phyloP scores from a whole-genome alignment of 2,888 invertebrate genomes.

The Andrena minutula region DNA sequence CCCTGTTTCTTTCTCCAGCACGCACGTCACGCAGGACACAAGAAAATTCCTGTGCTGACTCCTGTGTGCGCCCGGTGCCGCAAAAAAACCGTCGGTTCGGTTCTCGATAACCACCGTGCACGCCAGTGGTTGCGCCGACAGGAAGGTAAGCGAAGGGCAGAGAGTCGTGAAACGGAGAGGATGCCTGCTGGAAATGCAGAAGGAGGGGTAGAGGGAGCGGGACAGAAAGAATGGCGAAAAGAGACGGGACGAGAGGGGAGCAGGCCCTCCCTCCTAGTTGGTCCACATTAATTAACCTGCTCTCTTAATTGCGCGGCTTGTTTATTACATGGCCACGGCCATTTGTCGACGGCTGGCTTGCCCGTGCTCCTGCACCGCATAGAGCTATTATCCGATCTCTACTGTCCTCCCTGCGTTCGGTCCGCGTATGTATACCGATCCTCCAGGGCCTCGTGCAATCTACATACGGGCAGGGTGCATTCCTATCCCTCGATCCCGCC shows the following conservation, averaged over 20 bases:
- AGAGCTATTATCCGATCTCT: conserved; percentile 74
- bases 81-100: conserved; percentile 70
- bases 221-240: conserved; percentile 27
- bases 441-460: conserved; percentile 59
- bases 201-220: conserved; percentile 21
- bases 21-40: conserved; percentile 62
- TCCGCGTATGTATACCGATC: conserved; percentile 65
- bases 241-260: conserved; percentile 23
- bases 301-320: conserved; percentile 80
- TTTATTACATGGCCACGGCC: conserved; percentile 78
- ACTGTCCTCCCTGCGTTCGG: conserved; percentile 47
- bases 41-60: conserved; percentile 67
- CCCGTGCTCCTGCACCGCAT: conserved; percentile 64
- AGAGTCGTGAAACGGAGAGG: conserved; percentile 37
- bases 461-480: conserved; percentile 61
- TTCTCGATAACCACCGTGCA: conserved; percentile 74
- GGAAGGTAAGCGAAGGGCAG: conserved; percentile 32
- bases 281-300: conserved; percentile 81
- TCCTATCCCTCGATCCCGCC: conserved; percentile 49
- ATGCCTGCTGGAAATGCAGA: conserved; percentile 52
- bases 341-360: conserved; percentile 76
- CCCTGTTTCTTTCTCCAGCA: conserved; percentile 26
- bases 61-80: conserved; percentile 48
- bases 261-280: conserved; percentile 72
- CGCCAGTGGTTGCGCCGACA: conserved; percentile 65